A percentile compares a stretch with the other conserved stretches of the same genome.
Conservation (phyloP, 2,113 vertebrate genomes). For the Cranoglanis bouderius region DNA sequence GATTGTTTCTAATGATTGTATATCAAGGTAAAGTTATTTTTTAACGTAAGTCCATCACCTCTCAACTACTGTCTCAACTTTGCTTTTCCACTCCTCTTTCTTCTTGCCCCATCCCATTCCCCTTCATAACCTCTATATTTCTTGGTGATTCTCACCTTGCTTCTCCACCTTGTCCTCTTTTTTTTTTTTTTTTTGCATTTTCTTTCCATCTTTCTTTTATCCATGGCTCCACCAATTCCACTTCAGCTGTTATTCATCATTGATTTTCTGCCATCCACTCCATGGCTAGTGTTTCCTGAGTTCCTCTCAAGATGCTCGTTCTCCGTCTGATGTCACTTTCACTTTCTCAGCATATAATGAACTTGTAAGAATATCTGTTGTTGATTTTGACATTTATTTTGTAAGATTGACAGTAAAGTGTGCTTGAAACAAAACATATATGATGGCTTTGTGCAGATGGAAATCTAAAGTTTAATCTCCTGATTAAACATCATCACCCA, state of each 20-base stretch:
- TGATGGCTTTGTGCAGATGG: background rate
- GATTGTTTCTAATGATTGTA: background rate
- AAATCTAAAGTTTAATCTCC: background rate
- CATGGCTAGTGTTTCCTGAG: background rate
- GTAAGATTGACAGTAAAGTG: background rate
- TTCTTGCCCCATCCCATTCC: background rate
- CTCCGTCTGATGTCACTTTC: constrained; percentile 9
- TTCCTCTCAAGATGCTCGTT: constrained; percentile 6
- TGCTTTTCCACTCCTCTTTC: background rate
- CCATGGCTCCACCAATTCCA: constrained; percentile 33
- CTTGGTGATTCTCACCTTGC: constrained; percentile 35
- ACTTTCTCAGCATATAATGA: background rate
- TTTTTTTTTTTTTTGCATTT: background rate
- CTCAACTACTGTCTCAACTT: background rate
- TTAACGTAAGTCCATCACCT: constrained; percentile 51
- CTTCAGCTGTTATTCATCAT: constrained; percentile 42
- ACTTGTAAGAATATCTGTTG: background rate
- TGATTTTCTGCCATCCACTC: constrained; percentile 46
- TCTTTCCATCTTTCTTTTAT: constrained; percentile 23
- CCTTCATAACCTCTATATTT: background rate
- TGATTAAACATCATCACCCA: background rate
- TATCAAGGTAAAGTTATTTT: background rate
- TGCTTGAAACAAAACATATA: background rate
- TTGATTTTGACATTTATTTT: background rate
- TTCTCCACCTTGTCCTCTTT: constrained; percentile 4